Evolutionary conservation across 2,113 vertebrate genomes (phyloP).

Genomic region (Pachypanchax playfairii): DNA sequence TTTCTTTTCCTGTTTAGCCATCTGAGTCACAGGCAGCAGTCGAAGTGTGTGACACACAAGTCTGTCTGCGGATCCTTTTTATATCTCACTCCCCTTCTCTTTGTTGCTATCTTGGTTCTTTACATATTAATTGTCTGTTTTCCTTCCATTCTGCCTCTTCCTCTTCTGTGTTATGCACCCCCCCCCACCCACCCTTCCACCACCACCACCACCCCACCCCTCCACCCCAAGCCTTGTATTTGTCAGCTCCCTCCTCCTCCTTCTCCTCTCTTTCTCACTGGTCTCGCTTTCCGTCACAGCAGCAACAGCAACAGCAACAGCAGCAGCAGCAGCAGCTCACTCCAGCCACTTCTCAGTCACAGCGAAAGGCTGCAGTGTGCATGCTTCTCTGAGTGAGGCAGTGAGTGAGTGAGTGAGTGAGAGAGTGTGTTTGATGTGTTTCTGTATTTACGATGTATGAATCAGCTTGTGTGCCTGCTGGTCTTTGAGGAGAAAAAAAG

Average conservation of each 20-base stretch:
- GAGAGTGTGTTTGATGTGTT: constrained; percentile 20
- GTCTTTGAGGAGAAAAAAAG: constrained; percentile 28
- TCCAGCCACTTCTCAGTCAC: constrained; percentile 60
- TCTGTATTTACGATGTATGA: constrained; percentile 32
- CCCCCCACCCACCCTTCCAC: constrained; percentile 23
- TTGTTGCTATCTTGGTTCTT: constrained; percentile 49
- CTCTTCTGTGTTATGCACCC: constrained; percentile 50
- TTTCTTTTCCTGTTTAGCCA: constrained; percentile 63
- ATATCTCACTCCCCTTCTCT: constrained; percentile 25
- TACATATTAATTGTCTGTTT: constrained; percentile 61
- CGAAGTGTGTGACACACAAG: constrained; percentile 67
- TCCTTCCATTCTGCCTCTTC: constrained; percentile 64
- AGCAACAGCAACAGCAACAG: constrained; percentile 66
- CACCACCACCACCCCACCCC: constrained; percentile 14
- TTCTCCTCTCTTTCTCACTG: constrained; percentile 25
- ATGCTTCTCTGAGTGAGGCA: constrained; percentile 15
- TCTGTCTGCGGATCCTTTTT: constrained; percentile 32
- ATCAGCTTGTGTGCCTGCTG: constrained; percentile 31
- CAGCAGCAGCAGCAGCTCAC: constrained; percentile 55
- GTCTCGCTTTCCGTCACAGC: constrained; percentile 57
- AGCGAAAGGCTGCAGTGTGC: constrained; percentile 54
- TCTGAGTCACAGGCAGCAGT: constrained; percentile 72
- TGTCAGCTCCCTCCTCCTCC: constrained; percentile 43
- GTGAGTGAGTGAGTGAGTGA: too few relatives aligned
- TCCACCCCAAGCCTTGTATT: constrained; percentile 53